A percentile compares a stretch with the other conserved stretches of the same genome.
Conservation (phyloP, 2,888 invertebrate species). For the Portevinia maculata region DNA sequence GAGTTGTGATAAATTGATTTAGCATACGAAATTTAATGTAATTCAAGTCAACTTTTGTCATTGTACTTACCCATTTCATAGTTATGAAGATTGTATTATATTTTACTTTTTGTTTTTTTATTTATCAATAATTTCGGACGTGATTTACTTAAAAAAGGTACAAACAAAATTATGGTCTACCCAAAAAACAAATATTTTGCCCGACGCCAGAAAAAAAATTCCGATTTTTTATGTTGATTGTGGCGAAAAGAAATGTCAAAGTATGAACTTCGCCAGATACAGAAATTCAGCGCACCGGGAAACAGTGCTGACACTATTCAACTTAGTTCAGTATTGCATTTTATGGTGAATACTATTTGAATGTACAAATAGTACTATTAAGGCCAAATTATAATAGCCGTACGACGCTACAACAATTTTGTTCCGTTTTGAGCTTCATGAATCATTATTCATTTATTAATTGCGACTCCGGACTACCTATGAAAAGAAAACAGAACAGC, state of each 20-base stretch:
- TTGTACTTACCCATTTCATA: slow-evolving; percentile 68
- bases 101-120: slow-evolving; percentile 4
- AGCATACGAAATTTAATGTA: slow-evolving; percentile 43
- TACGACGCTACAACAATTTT: too few species aligned
- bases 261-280: slow-evolving; percentile 16
- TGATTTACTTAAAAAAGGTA: slow-evolving; percentile 27
- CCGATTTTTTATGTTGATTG: slow-evolving; percentile 59
- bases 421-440: too few species aligned
- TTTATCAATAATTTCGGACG: not conserved
- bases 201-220: slow-evolving; percentile 57
- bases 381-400: too few species aligned
- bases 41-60: slow-evolving; percentile 4
- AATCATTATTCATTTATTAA: too few species aligned
- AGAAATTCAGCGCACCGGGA: slow-evolving; percentile 7
- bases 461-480: too few species aligned
- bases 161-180: slow-evolving; percentile 31
- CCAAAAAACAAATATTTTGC: slow-evolving; percentile 48
- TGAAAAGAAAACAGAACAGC: too few species aligned
- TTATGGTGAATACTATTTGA: too few species aligned
- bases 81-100: slow-evolving; percentile 1
- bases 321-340: too few species aligned
- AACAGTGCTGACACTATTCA: not conserved
- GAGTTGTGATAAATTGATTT: slow-evolving; percentile 45
- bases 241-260: slow-evolving; percentile 57
- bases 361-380: too few species aligned